Conservation (phyloP, 1,140 invertebrate genomes). For the Amphibalanus amphitrite region DNA sequence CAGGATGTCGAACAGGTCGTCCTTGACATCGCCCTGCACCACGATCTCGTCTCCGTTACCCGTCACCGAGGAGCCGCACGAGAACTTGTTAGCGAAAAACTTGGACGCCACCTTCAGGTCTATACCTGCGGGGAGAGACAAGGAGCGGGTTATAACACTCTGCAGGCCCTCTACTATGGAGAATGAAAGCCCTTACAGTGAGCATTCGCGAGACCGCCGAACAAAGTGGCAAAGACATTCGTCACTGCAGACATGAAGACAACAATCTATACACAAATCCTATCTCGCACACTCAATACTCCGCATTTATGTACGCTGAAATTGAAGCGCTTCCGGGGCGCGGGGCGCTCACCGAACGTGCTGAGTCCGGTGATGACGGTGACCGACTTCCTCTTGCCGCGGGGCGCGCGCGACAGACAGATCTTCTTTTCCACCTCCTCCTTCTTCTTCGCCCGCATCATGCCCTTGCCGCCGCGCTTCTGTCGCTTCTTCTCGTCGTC, state of each 20-base stretch:
- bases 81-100: slow-evolving; percentile 94
- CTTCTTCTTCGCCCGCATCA: slow-evolving; percentile 74
- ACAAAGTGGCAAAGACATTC: not conserved
- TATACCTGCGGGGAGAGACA: slow-evolving; percentile 46
- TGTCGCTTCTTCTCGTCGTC: slow-evolving; percentile 88
- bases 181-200: no score
- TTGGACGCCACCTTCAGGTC: slow-evolving; percentile 96
- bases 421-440: slow-evolving; percentile 55
- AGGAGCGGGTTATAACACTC: no score
- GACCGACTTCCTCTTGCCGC: slow-evolving; percentile 97
- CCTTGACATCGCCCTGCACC: slow-evolving; percentile 95
- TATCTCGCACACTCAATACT: not conserved
- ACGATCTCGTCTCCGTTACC: slow-evolving; percentile 94
- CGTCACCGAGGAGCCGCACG: slow-evolving; percentile 94
- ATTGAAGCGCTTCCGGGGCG: not conserved
- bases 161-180: no score
- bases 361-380: slow-evolving; percentile 47
- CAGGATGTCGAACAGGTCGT: slow-evolving; percentile 91
- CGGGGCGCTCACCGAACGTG: slow-evolving; percentile 66
- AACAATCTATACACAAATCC: not conserved
- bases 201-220: no score
- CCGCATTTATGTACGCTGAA: slow-evolving; percentile 9
- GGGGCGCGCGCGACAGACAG: slow-evolving; percentile 67
- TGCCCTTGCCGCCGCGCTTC: slow-evolving; percentile 73
- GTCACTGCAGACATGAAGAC: not conserved